phyloP scores from a whole-genome alignment of 2,888 invertebrate species.

The Diarsia mendica region DNA sequence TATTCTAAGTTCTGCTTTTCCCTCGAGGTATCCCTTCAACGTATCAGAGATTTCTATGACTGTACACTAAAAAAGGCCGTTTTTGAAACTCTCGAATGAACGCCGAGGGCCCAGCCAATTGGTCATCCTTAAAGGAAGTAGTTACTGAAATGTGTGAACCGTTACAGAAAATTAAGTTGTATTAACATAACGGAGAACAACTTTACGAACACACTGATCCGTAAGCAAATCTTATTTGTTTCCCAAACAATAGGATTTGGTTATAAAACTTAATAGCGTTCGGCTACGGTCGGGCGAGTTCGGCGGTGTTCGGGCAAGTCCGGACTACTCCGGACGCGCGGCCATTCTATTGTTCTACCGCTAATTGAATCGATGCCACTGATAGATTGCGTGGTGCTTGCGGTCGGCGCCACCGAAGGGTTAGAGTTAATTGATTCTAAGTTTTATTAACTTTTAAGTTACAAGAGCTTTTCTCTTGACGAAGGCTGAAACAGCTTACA shows the following conservation, averaged over 20 bases:
- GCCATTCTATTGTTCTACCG: conserved; percentile 84
- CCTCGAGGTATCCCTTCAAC: background rate
- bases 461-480: background rate
- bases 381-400: conserved; percentile 78
- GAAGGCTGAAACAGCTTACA: background rate
- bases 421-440: conserved; percentile 19
- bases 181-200: conserved; percentile 53
- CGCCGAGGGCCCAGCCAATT: background rate
- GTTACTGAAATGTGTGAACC: conserved; percentile 30
- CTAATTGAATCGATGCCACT: conserved; percentile 89
- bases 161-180: conserved; percentile 50
- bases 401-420: conserved; percentile 39
- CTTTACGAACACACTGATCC: conserved; percentile 43
- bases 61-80: no score
- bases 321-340: conserved; percentile 52
- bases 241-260: conserved; percentile 65
- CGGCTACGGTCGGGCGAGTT: conserved; percentile 55
- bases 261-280: conserved; percentile 64
- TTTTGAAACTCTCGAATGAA: background rate
- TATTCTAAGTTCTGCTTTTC: background rate
- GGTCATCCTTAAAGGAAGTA: background rate
- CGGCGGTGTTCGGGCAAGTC: conserved; percentile 35
- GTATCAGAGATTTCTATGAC: background rate
- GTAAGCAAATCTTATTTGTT: conserved; percentile 57
- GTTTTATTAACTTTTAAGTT: background rate